Base-by-base conservation (phyloP, 2,888 invertebrate species). In the Cerastis rubricosa region DNA sequence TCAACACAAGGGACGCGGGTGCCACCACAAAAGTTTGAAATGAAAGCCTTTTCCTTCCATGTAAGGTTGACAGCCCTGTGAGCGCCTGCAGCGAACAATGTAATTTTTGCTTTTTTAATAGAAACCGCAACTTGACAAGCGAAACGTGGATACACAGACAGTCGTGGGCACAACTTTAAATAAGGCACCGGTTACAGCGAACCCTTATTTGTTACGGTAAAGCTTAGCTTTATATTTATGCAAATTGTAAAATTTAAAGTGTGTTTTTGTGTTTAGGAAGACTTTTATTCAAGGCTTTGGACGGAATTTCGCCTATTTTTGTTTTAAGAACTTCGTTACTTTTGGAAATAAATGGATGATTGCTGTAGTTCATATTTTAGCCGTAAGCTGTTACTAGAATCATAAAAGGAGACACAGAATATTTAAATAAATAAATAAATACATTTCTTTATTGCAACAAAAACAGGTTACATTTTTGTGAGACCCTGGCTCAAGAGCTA, bases 51-150 rank as follows among this genome's bases (percentile, higher is more conserved):
- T 85, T 84, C 84, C 88, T 88, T 89, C 78, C 84, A 70, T 85
- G 78, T 76, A 79, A 86, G 89, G 90, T 88, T 91, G 90, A 89
- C 91, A 91, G 87, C 91, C 91, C 89, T 84, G 70, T 74, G 78
- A 87, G 83, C 80, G 89, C 89, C 87, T 87, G 87, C 87, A 87
- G 88, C 87, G 83, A 90, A 90, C 90, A 89, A 91, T 90, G 89
- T 90, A 90, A 90, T 91, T 92, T 91, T 90, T 90, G 88, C 88
- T 90, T 90, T 90, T 91, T 90, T 91, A 89, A 90, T 90, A 91
- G 86, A 88, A 91, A 86, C 90, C 88, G 64, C 89, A 80, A 84
- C 81, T 76, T 89, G 89, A 89, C 89, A 91, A 89, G 89, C 87
- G 84, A 85, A 90, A 90, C 80, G 86, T 79, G 85, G 87, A 88